phyloP scores from a whole-genome alignment of 2,888 invertebrate genomes.

The Melikaiella ostensackeni region DNA sequence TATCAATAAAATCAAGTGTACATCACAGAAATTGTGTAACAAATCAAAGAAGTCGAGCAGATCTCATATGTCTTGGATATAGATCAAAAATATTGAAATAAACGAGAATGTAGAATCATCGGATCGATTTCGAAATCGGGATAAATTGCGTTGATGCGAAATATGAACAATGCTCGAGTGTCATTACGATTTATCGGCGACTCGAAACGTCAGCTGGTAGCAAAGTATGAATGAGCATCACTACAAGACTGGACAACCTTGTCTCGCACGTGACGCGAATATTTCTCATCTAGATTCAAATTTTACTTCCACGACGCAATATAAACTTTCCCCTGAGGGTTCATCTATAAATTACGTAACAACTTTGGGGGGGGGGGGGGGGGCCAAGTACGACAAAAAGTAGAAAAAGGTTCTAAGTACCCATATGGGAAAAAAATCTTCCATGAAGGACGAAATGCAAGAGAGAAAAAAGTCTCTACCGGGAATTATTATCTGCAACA shows the following conservation, averaged over 20 bases:
- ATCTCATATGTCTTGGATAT: neutral
- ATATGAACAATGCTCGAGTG: conserved; percentile 16
- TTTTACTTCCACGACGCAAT: neutral
- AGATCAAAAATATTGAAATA: neutral
- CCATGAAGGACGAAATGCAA: no score
- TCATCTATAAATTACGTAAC: no score
- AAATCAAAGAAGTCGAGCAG: neutral
- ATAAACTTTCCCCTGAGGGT: neutral
- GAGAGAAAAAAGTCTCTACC: no score
- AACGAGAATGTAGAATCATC: neutral
- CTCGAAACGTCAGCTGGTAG: conserved; percentile 61
- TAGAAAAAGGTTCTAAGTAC: no score
- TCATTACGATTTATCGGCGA: conserved; percentile 22
- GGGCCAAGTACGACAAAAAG: no score
- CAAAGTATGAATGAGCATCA: conserved; percentile 66
- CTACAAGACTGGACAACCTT: conserved; percentile 50
- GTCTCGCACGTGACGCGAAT: conserved; percentile 62
- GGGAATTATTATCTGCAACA: no score
- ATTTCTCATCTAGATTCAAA: conserved; percentile 40
- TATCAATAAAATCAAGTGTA: neutral
- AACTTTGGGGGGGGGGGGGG: no score
- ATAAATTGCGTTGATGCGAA: conserved; percentile 29
- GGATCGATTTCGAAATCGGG: conserved; percentile 26
- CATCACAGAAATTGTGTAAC: conserved; percentile 6
- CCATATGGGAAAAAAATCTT: no score